Evolutionary conservation across 2,113 vertebrate genomes (phyloP).

Genomic region (Caranx melampygus): DNA sequence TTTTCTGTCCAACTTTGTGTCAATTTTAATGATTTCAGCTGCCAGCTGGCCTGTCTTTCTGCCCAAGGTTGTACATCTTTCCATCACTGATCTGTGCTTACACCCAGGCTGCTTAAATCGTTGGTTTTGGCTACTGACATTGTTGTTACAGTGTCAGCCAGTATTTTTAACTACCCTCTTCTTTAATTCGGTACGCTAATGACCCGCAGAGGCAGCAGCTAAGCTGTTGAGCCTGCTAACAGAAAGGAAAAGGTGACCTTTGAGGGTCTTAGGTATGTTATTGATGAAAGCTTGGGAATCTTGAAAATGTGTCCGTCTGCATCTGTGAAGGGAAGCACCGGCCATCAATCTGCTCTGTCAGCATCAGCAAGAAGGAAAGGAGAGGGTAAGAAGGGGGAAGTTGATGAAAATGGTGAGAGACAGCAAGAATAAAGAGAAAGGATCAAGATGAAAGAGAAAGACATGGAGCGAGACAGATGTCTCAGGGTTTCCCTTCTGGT

Average conservation of each 20-base stretch:
- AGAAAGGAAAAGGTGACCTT: conserved; percentile 29
- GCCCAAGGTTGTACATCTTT: conserved; percentile 24
- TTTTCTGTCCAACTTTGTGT: conserved; percentile 21
- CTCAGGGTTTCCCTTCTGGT: conserved; percentile 41
- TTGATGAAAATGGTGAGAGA: conserved; percentile 45
- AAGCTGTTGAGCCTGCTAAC: conserved; percentile 11
- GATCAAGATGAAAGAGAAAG: conserved; percentile 47
- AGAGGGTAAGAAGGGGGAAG: conserved; percentile 47
- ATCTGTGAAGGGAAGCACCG: conserved; percentile 35
- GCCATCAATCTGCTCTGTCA: conserved; percentile 58
- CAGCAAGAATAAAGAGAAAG: conserved; percentile 1
- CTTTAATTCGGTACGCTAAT: conserved; percentile 3
- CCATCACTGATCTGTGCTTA: conserved; percentile 18
- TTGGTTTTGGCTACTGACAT: conserved; percentile 20
- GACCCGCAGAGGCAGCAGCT: conserved; percentile 1
- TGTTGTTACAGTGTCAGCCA: neutral
- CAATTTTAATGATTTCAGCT: conserved; percentile 44
- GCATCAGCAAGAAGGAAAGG: conserved; percentile 40
- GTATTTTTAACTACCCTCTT: conserved; percentile 10
- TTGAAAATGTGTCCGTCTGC: conserved; percentile 34
- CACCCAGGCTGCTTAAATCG: conserved; percentile 14
- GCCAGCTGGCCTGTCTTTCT: conserved; percentile 4
- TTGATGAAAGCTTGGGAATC: conserved; percentile 55
- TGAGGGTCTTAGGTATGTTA: conserved; percentile 36
- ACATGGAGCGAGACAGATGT: conserved; percentile 34